Percentiles rank a stretch among this genome's conserved stretches.
Evolutionary conservation across 2,888 invertebrate genomes (phyloP).

Genomic region (Megalurothrips usitatus): DNA sequence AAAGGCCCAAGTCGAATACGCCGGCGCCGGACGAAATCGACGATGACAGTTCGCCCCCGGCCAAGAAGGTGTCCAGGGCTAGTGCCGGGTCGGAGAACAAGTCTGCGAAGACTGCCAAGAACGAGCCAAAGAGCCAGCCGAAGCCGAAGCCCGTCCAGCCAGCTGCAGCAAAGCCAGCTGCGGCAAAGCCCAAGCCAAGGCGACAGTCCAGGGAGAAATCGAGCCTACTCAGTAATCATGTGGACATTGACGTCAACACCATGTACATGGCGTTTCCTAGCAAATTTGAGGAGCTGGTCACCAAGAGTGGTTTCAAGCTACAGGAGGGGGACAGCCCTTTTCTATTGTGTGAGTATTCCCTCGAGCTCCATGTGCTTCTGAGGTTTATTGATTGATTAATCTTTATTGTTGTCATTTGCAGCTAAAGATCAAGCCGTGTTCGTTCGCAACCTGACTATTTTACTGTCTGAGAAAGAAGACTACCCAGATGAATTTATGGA

Average conservation of each 20-base stretch:
- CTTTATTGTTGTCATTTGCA: neutral
- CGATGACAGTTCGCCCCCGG: neutral
- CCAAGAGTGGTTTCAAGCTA: neutral
- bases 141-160: neutral
- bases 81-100: neutral
- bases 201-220: neutral
- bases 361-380: neutral
- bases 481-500: slow-evolving; percentile 34
- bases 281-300: neutral
- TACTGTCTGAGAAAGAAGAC: neutral
- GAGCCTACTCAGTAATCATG: neutral
- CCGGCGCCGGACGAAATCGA: neutral
- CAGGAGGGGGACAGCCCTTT: neutral
- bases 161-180: neutral
- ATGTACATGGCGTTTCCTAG: neutral
- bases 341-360: neutral
- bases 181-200: too few relatives aligned
- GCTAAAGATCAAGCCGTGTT: neutral
- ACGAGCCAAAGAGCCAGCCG: neutral
- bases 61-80: neutral
- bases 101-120: neutral
- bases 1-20: neutral
- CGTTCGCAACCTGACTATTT: neutral
- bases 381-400: neutral
- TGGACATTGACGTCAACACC: neutral